Percentiles rank a stretch among this genome's conserved stretches.
These are phyloP conservation scores for Cyanoliseus patagonus DNA, from an alignment of 2,113 vertebrate genomes.

Conservation along the genomic window DNA sequence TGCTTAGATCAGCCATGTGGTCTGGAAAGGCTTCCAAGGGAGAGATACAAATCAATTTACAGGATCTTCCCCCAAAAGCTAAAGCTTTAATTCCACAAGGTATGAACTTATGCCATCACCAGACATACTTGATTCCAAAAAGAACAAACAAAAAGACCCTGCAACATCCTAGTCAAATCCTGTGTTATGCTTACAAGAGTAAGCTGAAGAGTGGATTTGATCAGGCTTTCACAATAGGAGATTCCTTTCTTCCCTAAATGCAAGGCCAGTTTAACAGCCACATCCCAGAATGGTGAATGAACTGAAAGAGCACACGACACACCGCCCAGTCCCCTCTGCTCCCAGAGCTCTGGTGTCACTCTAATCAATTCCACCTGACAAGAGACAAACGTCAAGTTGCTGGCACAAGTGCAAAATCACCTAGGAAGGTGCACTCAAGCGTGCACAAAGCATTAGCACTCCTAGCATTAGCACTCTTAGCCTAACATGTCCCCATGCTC, in stretches of 20 bases:
- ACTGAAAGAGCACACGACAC: not conserved
- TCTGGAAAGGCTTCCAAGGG: conserved; percentile 82
- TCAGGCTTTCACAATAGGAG: not conserved
- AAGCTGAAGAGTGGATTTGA: not conserved
- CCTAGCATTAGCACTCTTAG: not conserved
- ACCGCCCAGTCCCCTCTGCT: not conserved
- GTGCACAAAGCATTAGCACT: not conserved
- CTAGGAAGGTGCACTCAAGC: not conserved
- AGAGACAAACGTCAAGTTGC: not conserved
- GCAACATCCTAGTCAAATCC: not conserved
- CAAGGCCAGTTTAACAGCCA: not conserved
- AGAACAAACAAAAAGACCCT: not conserved
- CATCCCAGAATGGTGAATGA: not conserved
- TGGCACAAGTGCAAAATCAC: not conserved
- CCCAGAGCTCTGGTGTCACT: not conserved
- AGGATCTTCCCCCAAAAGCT: not conserved
- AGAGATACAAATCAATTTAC: not conserved
- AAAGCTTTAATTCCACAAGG: not conserved
- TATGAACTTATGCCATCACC: not conserved
- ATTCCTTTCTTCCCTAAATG: not conserved
- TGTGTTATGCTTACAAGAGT: not conserved
- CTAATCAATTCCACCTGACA: not conserved
- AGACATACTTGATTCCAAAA: not conserved
- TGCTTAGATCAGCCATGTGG: conserved; percentile 80
- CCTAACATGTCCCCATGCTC: not conserved